These are phyloP conservation scores for Allolobophora icterica DNA, from an alignment of 2,888 invertebrate species.

Conservation along the genomic window DNA sequence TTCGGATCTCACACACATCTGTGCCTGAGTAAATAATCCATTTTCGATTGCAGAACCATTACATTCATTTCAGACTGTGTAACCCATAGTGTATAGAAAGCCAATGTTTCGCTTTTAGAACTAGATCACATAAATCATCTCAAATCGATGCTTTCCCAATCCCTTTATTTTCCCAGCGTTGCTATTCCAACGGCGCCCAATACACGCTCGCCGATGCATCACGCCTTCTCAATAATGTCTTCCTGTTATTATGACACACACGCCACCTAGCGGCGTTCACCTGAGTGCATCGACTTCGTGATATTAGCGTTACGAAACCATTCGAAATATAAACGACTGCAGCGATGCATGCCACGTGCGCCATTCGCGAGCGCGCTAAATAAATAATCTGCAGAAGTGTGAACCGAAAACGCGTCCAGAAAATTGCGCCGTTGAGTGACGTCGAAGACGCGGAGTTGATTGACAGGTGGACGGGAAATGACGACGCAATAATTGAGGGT, in stretches of 20 bases:
- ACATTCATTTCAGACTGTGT: neutral
- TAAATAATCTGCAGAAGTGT: neutral
- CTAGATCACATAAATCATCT: neutral
- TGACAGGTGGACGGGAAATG: neutral
- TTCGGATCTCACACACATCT: too few relatives aligned
- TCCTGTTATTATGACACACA: neutral
- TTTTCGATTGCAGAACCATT: neutral
- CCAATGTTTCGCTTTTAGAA: neutral
- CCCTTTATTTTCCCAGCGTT: neutral
- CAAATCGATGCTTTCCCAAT: neutral
- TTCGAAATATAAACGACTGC: neutral
- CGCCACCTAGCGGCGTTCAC: neutral
- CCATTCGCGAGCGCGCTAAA: neutral
- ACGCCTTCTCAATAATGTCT: neutral
- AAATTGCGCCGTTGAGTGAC: neutral
- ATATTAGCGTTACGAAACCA: constrained; percentile 1
- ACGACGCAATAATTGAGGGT: neutral
- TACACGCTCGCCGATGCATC: neutral
- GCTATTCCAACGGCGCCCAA: neutral
- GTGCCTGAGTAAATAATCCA: neutral
- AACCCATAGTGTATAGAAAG: neutral
- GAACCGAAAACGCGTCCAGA: neutral
- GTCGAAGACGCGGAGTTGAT: neutral
- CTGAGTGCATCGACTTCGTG: neutral
- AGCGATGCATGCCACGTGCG: neutral